These are phyloP conservation scores for Rhopalosiphum padi DNA, from an alignment of 1,140 invertebrate genomes.

Conservation along the genomic window DNA sequence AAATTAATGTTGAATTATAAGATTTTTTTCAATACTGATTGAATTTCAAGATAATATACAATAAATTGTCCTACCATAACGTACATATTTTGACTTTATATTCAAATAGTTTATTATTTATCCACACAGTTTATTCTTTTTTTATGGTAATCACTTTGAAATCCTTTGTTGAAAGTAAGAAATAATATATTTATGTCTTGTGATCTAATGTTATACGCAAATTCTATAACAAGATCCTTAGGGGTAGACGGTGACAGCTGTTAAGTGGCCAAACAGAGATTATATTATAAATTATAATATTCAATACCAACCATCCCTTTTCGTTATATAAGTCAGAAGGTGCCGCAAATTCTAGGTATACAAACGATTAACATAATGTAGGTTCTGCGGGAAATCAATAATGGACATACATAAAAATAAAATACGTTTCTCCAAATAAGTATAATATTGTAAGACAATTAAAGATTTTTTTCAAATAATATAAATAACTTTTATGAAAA, in stretches of 20 bases:
- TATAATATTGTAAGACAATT: background rate
- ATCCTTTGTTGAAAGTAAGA: background rate
- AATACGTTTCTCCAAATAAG: background rate
- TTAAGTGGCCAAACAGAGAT: slow-evolving; percentile 8
- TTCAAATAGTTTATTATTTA: background rate
- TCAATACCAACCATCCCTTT: background rate
- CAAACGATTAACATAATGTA: background rate
- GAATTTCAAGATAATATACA: background rate
- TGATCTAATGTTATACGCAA: background rate
- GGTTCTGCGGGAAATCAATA: background rate
- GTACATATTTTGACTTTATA: background rate
- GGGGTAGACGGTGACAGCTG: background rate
- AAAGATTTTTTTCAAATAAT: background rate
- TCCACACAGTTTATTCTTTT: background rate
- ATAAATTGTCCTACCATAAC: background rate
- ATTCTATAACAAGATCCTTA: background rate
- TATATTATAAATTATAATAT: slow-evolving; percentile 16
- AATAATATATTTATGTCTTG: background rate
- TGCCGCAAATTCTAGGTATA: background rate
- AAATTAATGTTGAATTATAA: background rate
- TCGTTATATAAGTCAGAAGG: background rate
- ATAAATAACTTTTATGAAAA: background rate
- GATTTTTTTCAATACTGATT: background rate
- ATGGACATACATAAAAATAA: background rate
- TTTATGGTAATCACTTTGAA: background rate